phyloP scores from a whole-genome alignment of 2,888 invertebrate species.

The Elaeidobius kamerunicus region DNA sequence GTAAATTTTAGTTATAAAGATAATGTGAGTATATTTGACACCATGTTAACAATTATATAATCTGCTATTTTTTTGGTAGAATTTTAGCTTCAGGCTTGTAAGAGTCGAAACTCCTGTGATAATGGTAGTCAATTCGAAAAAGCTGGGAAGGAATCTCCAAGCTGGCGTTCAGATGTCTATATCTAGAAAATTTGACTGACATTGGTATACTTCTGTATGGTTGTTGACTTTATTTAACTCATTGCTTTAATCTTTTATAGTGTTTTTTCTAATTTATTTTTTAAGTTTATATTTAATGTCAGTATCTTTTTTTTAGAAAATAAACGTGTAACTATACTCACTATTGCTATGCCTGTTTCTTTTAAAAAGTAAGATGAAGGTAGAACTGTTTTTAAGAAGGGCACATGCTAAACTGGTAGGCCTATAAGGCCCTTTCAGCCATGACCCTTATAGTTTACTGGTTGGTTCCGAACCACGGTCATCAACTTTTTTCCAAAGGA shows the following conservation, averaged over 20 bases:
- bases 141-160: slow-evolving; percentile 63
- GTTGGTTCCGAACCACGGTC: too few relatives aligned
- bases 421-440: too few relatives aligned
- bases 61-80: slow-evolving; percentile 51
- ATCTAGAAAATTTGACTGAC: slow-evolving; percentile 60
- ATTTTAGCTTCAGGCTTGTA: slow-evolving; percentile 68
- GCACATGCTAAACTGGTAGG: too few relatives aligned
- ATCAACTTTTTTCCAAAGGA: too few relatives aligned
- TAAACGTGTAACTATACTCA: neutral
- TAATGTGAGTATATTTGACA: slow-evolving; percentile 55
- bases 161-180: slow-evolving; percentile 65
- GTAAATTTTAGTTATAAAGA: slow-evolving; percentile 58
- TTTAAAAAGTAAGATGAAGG: too few relatives aligned
- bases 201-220: slow-evolving; percentile 14
- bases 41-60: too few relatives aligned
- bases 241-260: slow-evolving; percentile 14
- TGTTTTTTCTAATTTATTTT: slow-evolving; percentile 5
- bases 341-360: too few relatives aligned
- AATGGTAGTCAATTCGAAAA: slow-evolving; percentile 73
- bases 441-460: too few relatives aligned
- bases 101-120: slow-evolving; percentile 75
- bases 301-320: slow-evolving; percentile 1
- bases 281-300: neutral
- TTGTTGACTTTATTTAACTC: slow-evolving; percentile 11
- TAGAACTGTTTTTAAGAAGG: too few relatives aligned